phyloP scores from a whole-genome alignment of 2,797 vertebrate species.

The Myoxocephalus aenaeus region DNA sequence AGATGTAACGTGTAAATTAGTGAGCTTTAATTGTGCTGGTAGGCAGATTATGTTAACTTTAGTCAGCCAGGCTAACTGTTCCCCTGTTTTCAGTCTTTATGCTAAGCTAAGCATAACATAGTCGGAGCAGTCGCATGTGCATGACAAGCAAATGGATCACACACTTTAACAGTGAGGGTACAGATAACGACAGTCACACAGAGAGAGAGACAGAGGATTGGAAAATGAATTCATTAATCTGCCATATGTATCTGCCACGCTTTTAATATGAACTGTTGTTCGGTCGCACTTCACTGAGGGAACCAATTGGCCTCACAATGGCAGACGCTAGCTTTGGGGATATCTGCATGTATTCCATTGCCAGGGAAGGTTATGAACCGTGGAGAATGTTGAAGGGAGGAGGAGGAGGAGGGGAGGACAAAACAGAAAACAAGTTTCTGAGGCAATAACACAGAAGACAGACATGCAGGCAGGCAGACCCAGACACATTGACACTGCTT shows the following conservation, averaged over 20 bases:
- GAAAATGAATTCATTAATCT: constrained; percentile 57
- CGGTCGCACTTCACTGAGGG: constrained; percentile 53
- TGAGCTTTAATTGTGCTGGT: neutral
- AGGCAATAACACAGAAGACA: constrained; percentile 38
- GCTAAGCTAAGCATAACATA: neutral
- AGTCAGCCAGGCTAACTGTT: neutral
- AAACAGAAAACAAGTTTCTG: constrained; percentile 62
- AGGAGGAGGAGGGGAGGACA: constrained; percentile 31
- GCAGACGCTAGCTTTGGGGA: constrained; percentile 31
- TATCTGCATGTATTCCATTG: constrained; percentile 55
- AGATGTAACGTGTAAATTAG: neutral
- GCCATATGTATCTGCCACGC: constrained; percentile 39
- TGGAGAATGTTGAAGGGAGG: constrained; percentile 21
- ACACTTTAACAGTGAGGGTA: constrained; percentile 16
- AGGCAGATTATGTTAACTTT: neutral
- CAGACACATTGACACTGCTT: constrained; percentile 51
- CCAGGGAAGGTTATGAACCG: constrained; percentile 34
- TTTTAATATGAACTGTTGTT: constrained; percentile 65
- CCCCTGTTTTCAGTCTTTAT: neutral
- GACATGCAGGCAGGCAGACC: constrained; percentile 46
- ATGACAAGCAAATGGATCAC: constrained; percentile 17
- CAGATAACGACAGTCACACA: constrained; percentile 24
- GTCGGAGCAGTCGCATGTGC: neutral
- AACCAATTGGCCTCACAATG: constrained; percentile 53
- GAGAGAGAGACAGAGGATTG: constrained; percentile 1